A percentile compares a stretch with the other conserved stretches of the same genome.
These are phyloP conservation scores for Crotalus horridus DNA, from an alignment of 2,113 vertebrate genomes.

Conservation along the genomic window DNA sequence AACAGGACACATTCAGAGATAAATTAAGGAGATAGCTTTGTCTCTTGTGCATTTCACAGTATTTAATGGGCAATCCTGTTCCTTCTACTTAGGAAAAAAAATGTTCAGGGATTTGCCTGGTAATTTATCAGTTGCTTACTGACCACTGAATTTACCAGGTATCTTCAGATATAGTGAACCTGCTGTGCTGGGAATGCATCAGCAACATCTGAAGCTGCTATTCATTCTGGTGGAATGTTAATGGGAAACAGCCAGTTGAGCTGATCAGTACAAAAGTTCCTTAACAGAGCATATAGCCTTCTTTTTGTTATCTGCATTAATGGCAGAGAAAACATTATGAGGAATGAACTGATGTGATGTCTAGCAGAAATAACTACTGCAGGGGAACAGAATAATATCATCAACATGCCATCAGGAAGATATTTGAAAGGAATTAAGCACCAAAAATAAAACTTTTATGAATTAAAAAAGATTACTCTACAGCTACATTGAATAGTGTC, in stretches of 20 bases:
- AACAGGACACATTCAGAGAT: background rate
- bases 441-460: constrained; percentile 40
- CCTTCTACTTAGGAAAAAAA: background rate
- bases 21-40: constrained; percentile 7
- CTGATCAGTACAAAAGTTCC: background rate
- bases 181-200: background rate
- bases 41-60: constrained; percentile 16
- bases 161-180: background rate
- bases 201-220: background rate
- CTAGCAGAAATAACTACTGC: constrained; percentile 36
- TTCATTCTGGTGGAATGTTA: constrained; percentile 19
- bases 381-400: background rate
- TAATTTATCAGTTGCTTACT: background rate
- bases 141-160: constrained; percentile 3
- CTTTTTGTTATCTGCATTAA: constrained; percentile 19
- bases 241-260: background rate
- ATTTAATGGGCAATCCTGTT: background rate
- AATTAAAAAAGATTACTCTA: constrained; percentile 52
- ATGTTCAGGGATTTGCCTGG: constrained; percentile 3
- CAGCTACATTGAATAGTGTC: constrained; percentile 37
- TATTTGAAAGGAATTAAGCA: constrained; percentile 27
- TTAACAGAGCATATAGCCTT: background rate
- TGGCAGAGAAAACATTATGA: constrained; percentile 28
- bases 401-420: constrained; percentile 6
- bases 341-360: constrained; percentile 30